Conservation (phyloP, 2,888 invertebrate species). For the Rotaria magnacalcarata region DNA sequence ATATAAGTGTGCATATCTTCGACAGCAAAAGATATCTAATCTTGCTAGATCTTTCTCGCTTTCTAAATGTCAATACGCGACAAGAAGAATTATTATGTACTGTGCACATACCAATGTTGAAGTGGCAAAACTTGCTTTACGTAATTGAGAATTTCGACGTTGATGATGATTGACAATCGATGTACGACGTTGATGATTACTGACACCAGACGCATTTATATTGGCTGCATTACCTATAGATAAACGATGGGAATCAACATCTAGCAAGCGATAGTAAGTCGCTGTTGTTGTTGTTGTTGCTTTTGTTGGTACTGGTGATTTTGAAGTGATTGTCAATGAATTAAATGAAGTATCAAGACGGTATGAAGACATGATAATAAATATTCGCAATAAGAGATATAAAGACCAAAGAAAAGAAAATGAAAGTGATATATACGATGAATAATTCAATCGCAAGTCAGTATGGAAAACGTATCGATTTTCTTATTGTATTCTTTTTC, state of each 20-base stretch:
- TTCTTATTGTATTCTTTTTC: background rate
- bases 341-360: background rate
- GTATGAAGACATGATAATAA: background rate
- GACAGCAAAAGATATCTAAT: background rate
- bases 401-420: background rate
- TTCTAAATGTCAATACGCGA: background rate
- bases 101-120: constrained; percentile 36
- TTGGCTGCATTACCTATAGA: background rate
- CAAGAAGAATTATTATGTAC: background rate
- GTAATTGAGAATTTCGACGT: constrained; percentile 33
- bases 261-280: background rate
- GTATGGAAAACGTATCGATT: background rate
- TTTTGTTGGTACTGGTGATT: background rate
- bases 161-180: constrained; percentile 28
- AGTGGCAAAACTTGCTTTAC: constrained; percentile 34
- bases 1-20: background rate
- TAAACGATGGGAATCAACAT: background rate
- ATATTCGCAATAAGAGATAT: background rate
- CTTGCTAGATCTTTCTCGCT: background rate
- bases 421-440: background rate
- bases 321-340: background rate
- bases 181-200: constrained; percentile 16
- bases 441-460: background rate
- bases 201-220: background rate
- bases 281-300: background rate